Conservation (phyloP, 2,888 invertebrate genomes). For the Alloscopus bannaensis region DNA sequence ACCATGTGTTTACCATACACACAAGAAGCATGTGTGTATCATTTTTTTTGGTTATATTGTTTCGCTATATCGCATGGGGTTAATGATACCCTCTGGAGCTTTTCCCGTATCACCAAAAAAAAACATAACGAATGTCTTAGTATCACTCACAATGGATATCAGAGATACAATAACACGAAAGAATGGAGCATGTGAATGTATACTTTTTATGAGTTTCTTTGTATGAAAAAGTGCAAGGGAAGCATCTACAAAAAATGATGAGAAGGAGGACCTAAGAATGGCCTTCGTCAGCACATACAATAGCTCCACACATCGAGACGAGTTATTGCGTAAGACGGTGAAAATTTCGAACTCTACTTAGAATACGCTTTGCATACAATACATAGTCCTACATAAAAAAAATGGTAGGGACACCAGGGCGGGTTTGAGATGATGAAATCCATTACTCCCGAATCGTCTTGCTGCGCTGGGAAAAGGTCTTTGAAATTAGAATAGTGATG, state of each 20-base stretch:
- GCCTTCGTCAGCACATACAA: constrained; percentile 45
- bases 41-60: not conserved
- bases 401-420: too few species aligned
- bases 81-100: constrained; percentile 61
- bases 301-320: constrained; percentile 34
- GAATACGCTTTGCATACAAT: too few species aligned
- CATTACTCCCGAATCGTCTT: too few species aligned
- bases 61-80: constrained; percentile 43
- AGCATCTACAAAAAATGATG: not conserved
- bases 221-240: not conserved
- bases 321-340: constrained; percentile 51
- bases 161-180: too few species aligned
- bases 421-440: too few species aligned
- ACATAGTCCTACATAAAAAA: too few species aligned
- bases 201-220: too few species aligned
- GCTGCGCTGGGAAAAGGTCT: too few species aligned
- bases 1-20: not conserved
- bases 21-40: constrained; percentile 17
- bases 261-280: constrained; percentile 21
- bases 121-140: constrained; percentile 2
- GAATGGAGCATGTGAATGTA: too few species aligned
- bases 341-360: too few species aligned
- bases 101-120: constrained; percentile 34
- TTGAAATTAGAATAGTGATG: too few species aligned
- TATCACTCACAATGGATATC: not conserved